A percentile compares a stretch with the other conserved stretches of the same genome.
Conservation (phyloP, 2,888 invertebrate species). For the Lydus trimaculatus region DNA sequence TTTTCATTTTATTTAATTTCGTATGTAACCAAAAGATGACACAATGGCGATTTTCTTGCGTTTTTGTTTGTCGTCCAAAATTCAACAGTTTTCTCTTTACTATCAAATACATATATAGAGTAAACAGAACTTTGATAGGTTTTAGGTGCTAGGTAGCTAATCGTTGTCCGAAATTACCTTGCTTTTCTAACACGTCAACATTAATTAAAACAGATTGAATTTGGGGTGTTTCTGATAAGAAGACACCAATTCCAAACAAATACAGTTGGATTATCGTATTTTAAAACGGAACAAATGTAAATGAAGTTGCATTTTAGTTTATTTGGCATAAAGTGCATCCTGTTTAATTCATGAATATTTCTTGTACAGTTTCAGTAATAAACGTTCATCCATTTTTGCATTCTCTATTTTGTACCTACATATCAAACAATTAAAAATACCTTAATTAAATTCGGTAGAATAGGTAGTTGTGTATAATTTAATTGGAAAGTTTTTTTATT, state of each 20-base stretch:
- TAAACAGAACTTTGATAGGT: no score
- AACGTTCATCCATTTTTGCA: constrained; percentile 25
- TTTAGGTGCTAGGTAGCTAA: no score
- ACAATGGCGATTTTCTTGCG: constrained; percentile 17
- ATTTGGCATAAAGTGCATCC: constrained; percentile 29
- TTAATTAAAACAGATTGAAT: neutral
- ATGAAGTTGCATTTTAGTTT: constrained; percentile 47
- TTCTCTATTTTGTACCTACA: constrained; percentile 22
- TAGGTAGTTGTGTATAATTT: constrained; percentile 25
- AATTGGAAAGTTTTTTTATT: constrained; percentile 28
- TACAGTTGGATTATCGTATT: neutral
- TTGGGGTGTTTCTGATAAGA: neutral
- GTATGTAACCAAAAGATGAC: constrained; percentile 53
- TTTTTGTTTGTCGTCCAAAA: constrained; percentile 27
- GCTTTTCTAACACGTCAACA: constrained; percentile 5
- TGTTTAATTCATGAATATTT: constrained; percentile 27
- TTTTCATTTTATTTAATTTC: constrained; percentile 57
- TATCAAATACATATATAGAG: neutral
- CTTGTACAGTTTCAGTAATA: constrained; percentile 28
- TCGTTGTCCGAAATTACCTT: neutral
- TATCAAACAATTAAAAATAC: constrained; percentile 24
- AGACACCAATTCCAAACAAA: neutral
- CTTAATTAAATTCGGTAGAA: constrained; percentile 24
- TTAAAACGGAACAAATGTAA: neutral
- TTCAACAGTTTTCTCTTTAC: neutral